These are phyloP conservation scores for Scotopteryx bipunctaria DNA, from an alignment of 2,888 invertebrate genomes.

Conservation along the genomic window DNA sequence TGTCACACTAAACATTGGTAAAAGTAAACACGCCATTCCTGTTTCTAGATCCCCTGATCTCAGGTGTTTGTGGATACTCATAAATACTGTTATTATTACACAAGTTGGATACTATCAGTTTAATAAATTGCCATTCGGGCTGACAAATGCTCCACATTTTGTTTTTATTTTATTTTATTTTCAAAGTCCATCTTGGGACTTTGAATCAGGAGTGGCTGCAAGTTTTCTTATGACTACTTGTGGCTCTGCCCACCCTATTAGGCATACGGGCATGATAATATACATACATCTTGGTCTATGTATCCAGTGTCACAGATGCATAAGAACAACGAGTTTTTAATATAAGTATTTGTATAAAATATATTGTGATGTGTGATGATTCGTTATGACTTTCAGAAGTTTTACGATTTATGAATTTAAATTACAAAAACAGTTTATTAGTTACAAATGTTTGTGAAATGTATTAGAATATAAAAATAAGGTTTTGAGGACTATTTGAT, in stretches of 20 bases:
- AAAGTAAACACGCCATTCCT: neutral
- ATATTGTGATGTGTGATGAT: slow-evolving; percentile 32
- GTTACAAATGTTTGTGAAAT: slow-evolving; percentile 4
- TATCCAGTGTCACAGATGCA: slow-evolving; percentile 10
- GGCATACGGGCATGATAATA: neutral
- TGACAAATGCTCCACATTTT: neutral
- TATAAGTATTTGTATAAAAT: slow-evolving; percentile 8
- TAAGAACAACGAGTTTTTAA: slow-evolving; percentile 28
- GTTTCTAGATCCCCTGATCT: too few species aligned
- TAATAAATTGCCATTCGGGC: neutral
- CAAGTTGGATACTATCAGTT: neutral
- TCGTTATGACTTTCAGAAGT: slow-evolving; percentile 17
- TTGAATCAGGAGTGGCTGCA: too few species aligned
- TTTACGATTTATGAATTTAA: slow-evolving; percentile 8
- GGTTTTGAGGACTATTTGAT: slow-evolving; percentile 20
- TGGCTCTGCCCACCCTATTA: too few species aligned
- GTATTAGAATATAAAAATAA: slow-evolving; percentile 3
- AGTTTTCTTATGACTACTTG: too few species aligned
- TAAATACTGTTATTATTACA: neutral
- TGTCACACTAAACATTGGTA: neutral
- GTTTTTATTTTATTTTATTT: too few species aligned
- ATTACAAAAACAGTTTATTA: slow-evolving; percentile 1
- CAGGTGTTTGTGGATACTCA: too few species aligned
- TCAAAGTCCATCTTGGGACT: too few species aligned
- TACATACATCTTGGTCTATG: slow-evolving; percentile 11